A percentile compares a stretch with the other conserved stretches of the same genome.
Conservation (phyloP, 2,113 vertebrate genomes). For the Brachionichthys hirsutus region DNA sequence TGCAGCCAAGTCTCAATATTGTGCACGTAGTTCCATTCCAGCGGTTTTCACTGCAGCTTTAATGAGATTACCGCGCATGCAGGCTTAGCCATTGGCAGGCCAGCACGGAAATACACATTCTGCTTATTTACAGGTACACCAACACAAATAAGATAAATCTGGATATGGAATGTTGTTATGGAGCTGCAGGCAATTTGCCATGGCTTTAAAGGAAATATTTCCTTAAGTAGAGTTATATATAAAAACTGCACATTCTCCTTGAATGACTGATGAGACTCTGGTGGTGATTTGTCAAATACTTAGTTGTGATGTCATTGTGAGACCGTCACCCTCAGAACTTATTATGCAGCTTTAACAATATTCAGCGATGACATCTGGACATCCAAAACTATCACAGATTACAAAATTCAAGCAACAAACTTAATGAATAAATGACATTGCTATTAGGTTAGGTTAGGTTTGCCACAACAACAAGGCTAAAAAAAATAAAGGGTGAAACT, state of each 20-base stretch:
- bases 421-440: too few species aligned
- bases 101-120: constrained; percentile 16
- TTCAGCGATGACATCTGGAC: too few species aligned
- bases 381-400: too few species aligned
- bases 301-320: too few species aligned
- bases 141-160: constrained; percentile 12
- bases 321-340: too few species aligned
- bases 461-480: too few species aligned
- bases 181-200: constrained; percentile 1
- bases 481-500: too few species aligned
- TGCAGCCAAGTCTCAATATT: constrained; percentile 26
- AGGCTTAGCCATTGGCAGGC: constrained; percentile 35
- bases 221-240: neutral
- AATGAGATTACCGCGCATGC: constrained; percentile 39
- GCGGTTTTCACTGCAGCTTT: constrained; percentile 19
- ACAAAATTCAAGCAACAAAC: too few species aligned
- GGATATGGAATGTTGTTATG: constrained; percentile 6
- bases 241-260: neutral
- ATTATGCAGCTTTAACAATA: too few species aligned
- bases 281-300: too few species aligned
- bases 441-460: too few species aligned
- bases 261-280: too few species aligned
- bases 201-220: neutral
- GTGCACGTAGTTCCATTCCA: constrained; percentile 10
- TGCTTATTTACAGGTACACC: constrained; percentile 38